Base-by-base conservation (phyloP, 2,113 vertebrate species). In the Hemibagrus wyckioides region DNA sequence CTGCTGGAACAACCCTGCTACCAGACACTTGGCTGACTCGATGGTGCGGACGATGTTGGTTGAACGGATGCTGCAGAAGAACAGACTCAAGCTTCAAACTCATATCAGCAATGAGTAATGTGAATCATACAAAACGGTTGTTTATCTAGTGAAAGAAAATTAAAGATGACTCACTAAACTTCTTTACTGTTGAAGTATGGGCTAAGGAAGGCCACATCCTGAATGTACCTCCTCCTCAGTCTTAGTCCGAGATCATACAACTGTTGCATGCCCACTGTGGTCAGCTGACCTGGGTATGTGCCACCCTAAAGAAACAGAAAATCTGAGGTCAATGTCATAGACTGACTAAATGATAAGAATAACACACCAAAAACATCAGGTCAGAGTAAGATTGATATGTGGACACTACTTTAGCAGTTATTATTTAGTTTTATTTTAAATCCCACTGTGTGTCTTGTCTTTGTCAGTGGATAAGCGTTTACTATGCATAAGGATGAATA, bases 31-130 rank as follows among this genome's bases (percentile, higher is more conserved):
- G 48, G 97, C 96, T 33, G 98, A 98, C 91, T 99, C 97, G 92
- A 99, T 95, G 88, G 98, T 99, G 91, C 97, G 96, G 85, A 93
- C 91, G 81, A 99, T 97, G 89, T 99, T 99, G 90, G 96, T 97
- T 88, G 98, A 99, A 81, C 98, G 98, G 85, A 98, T 89, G 39
- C 98, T 99, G 92, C 44, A 92, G 88, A 92, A 65, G 57, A 86
- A 90, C 50, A 86, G 77, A 91, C 82, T 84, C 33, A 50, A 82
- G 73, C 54, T 80, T 57, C 84, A 61, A 82, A 30, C 44, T 73
- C 28, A 67, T 30, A 86, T 36, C 54, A 4, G 56, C n/a, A 30
- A 63, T 56, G 5, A 73, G 63, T 1, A 30, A 19, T 54, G 54
- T 15, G 39, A 10, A 63, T 44, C 3, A 10, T 19, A 76, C 13